Conservation (phyloP, 2,888 invertebrate genomes). For the Eupeodes latifasciatus region DNA sequence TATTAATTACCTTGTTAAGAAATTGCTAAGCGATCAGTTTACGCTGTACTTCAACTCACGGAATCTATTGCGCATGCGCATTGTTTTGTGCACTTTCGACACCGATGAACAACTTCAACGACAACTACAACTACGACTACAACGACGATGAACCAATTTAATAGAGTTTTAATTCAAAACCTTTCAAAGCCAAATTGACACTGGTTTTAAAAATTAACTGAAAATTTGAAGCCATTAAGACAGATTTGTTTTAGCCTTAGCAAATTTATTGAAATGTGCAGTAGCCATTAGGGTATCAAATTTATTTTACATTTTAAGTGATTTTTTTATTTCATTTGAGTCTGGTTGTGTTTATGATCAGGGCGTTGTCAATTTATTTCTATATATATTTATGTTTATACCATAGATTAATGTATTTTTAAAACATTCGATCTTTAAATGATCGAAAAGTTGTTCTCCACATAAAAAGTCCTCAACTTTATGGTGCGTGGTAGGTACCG, state of each 20-base stretch:
- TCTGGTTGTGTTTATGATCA: conserved; percentile 24
- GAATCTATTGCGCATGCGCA: conserved; percentile 60
- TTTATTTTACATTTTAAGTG: conserved; percentile 40
- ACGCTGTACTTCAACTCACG: conserved; percentile 4
- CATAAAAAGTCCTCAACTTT: conserved; percentile 24
- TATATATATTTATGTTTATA: background rate
- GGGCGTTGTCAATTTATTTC: conserved; percentile 62
- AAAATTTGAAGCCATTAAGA: conserved; percentile 15
- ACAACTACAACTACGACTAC: background rate
- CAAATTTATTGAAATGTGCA: conserved; percentile 26
- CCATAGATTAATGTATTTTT: conserved; percentile 7
- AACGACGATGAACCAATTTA: conserved; percentile 46
- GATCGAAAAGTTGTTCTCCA: conserved; percentile 52
- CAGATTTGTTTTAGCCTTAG: conserved; percentile 11
- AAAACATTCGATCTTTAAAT: conserved; percentile 48
- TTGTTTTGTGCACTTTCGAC: conserved; percentile 55
- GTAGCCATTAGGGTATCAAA: conserved; percentile 29
- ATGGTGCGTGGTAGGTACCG: conserved; percentile 56
- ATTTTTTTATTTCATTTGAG: background rate
- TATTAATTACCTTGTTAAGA: conserved; percentile 76
- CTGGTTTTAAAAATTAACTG: background rate
- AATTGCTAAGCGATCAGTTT: conserved; percentile 70
- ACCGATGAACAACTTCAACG: conserved; percentile 8
- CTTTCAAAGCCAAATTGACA: conserved; percentile 24
- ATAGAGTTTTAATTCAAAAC: conserved; percentile 46